Percentiles rank a stretch among this genome's conserved stretches.
phyloP scores from a whole-genome alignment of 2,113 vertebrate species.

The Centropristis striata region DNA sequence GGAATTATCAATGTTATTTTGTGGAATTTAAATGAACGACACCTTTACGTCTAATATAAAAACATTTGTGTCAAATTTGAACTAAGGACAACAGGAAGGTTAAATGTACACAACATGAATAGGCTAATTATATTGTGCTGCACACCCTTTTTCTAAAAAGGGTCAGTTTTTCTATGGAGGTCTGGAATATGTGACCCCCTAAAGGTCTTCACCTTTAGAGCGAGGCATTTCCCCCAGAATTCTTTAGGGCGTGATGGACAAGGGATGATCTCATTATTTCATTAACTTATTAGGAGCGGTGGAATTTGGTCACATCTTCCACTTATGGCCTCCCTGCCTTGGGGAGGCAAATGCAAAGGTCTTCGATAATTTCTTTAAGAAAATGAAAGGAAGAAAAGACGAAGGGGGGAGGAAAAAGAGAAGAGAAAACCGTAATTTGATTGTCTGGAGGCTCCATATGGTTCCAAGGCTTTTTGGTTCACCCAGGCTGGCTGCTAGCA shows the following conservation, averaged over 20 bases:
- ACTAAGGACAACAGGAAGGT: too few species aligned
- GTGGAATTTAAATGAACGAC: too few species aligned
- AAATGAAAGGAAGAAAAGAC: constrained; percentile 55
- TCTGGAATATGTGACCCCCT: constrained; percentile 1
- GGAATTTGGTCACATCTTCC: constrained; percentile 71
- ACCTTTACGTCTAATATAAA: too few species aligned
- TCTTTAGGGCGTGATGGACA: constrained; percentile 63
- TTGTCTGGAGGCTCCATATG: constrained; percentile 83
- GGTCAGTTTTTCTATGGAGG: constrained; percentile 3
- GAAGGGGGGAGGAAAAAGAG: constrained; percentile 25
- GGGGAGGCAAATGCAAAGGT: constrained; percentile 61
- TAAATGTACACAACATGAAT: background rate
- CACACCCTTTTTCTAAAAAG: constrained; percentile 17
- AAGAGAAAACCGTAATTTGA: constrained; percentile 79
- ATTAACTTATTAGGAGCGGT: constrained; percentile 82
- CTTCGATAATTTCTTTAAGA: constrained; percentile 76
- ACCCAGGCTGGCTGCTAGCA: constrained; percentile 68
- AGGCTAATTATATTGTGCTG: background rate
- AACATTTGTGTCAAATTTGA: too few species aligned
- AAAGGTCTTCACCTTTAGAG: constrained; percentile 34
- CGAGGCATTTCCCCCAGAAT: constrained; percentile 19
- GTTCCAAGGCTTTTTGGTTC: constrained; percentile 69
- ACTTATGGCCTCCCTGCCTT: constrained; percentile 38
- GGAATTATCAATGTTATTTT: too few species aligned
- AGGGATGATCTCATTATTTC: constrained; percentile 81